phyloP scores from a whole-genome alignment of 2,888 invertebrate genomes.

The Drosophila mercatorum region DNA sequence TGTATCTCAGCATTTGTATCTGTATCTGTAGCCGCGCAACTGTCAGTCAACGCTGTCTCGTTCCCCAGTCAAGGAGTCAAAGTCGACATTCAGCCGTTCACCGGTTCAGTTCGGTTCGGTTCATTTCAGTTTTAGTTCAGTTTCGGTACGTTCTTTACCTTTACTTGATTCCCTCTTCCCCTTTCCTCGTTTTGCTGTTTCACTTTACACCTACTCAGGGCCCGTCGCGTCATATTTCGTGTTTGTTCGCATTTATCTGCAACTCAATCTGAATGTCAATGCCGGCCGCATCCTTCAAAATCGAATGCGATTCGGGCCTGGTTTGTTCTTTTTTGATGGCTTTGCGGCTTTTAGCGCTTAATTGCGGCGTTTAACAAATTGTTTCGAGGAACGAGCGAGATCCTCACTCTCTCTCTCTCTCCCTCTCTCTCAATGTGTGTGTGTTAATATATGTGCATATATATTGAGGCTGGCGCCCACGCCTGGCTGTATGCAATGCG shows the following conservation, averaged over 20 bases:
- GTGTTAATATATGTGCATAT: slow-evolving; percentile 40
- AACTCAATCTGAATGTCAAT: slow-evolving; percentile 73
- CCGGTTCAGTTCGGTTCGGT: slow-evolving; percentile 33
- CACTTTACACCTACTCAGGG: slow-evolving; percentile 41
- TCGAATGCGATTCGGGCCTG: slow-evolving; percentile 24
- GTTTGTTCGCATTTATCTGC: slow-evolving; percentile 66
- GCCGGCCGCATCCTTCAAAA: slow-evolving; percentile 42
- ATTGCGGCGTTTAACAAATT: slow-evolving; percentile 73
- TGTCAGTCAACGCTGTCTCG: slow-evolving; percentile 55
- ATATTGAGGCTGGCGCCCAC: slow-evolving; percentile 39
- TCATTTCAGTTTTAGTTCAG: slow-evolving; percentile 18
- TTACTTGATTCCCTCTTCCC: too few relatives aligned
- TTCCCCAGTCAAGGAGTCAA: slow-evolving; percentile 63
- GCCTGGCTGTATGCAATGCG: slow-evolving; percentile 46
- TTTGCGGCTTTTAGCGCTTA: slow-evolving; percentile 67
- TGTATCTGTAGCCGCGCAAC: slow-evolving; percentile 51
- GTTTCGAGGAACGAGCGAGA: slow-evolving; percentile 47
- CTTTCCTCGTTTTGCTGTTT: slow-evolving; percentile 12
- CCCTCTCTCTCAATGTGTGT: slow-evolving; percentile 6
- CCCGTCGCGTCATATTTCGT: slow-evolving; percentile 20
- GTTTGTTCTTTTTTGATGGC: slow-evolving; percentile 34
- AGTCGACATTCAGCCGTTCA: slow-evolving; percentile 35
- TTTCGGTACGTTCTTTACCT: slow-evolving; percentile 12
- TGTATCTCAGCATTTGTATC: slow-evolving; percentile 28
- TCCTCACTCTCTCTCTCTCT: background rate